Conservation (phyloP, 2,888 invertebrate genomes). For the Eristalis intricaria region DNA sequence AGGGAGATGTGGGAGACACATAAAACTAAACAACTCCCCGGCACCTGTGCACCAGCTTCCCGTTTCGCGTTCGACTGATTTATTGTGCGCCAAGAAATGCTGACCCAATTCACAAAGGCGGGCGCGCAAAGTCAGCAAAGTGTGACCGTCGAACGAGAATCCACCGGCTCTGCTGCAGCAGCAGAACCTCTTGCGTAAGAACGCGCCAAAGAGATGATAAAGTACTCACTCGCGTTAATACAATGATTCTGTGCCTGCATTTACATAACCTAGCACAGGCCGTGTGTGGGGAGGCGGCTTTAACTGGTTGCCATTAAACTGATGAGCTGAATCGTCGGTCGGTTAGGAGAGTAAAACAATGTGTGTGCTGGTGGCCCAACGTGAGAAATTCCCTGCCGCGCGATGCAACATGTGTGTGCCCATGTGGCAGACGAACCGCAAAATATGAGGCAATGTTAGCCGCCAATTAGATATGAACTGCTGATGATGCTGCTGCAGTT, state of each 20-base stretch:
- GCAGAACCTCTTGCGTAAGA: conserved; percentile 54
- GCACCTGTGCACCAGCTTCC: conserved; percentile 13
- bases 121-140: conserved; percentile 50
- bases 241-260: conserved; percentile 62
- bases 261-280: conserved; percentile 52
- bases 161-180: conserved; percentile 30
- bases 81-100: conserved; percentile 44
- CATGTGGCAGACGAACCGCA: conserved; percentile 61
- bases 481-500: not conserved
- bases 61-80: conserved; percentile 24
- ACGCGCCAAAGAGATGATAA: not conserved
- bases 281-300: conserved; percentile 20
- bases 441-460: conserved; percentile 69
- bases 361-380: conserved; percentile 37
- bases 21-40: not conserved
- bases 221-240: not conserved
- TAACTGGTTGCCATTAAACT: conserved; percentile 54
- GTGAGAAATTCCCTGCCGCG: conserved; percentile 60
- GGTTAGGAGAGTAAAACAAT: conserved; percentile 13
- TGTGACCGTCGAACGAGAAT: conserved; percentile 62
- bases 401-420: conserved; percentile 52
- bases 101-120: conserved; percentile 64
- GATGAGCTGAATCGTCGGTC: conserved; percentile 62
- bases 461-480: conserved; percentile 64
- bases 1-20: conserved; percentile 28